These are phyloP conservation scores for Protophormia terraenovae DNA, from an alignment of 2,888 invertebrate genomes.

Conservation along the genomic window DNA sequence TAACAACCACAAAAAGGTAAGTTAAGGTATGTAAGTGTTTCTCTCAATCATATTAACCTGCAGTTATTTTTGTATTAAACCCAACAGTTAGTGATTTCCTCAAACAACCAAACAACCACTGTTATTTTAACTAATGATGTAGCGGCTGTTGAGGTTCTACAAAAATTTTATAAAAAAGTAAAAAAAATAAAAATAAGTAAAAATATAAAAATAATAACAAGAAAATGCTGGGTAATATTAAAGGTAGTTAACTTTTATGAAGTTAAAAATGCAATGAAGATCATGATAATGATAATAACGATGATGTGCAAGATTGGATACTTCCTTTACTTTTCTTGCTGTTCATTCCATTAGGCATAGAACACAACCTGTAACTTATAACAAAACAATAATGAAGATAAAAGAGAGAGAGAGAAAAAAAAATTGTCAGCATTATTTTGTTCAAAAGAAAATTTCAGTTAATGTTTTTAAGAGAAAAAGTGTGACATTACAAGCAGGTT, in stretches of 20 bases:
- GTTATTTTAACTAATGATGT: conserved; percentile 56
- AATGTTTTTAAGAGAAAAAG: conserved; percentile 49
- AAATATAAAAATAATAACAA: neutral
- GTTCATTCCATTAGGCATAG: no score
- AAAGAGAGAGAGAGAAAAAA: conserved; percentile 4
- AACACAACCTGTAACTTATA: conserved; percentile 41
- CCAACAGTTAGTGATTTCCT: conserved; percentile 14
- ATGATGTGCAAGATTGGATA: conserved; percentile 65
- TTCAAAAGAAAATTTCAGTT: conserved; percentile 47
- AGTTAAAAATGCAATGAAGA: conserved; percentile 39
- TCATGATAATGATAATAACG: conserved; percentile 36
- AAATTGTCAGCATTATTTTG: conserved; percentile 49
- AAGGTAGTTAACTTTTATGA: conserved; percentile 44
- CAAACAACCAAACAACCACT: conserved; percentile 29
- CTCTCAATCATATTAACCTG: neutral
- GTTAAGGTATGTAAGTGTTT: neutral
- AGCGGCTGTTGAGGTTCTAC: conserved; percentile 38
- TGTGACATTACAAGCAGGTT: conserved; percentile 68
- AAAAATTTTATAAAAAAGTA: neutral
- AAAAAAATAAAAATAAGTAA: neutral
- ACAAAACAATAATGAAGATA: conserved; percentile 56
- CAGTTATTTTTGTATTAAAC: conserved; percentile 8
- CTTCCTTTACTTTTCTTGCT: conserved; percentile 45
- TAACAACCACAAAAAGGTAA: neutral
- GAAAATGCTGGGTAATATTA: conserved; percentile 30